Conservation (phyloP, 2,888 invertebrate genomes). For the Acronicta alni region DNA sequence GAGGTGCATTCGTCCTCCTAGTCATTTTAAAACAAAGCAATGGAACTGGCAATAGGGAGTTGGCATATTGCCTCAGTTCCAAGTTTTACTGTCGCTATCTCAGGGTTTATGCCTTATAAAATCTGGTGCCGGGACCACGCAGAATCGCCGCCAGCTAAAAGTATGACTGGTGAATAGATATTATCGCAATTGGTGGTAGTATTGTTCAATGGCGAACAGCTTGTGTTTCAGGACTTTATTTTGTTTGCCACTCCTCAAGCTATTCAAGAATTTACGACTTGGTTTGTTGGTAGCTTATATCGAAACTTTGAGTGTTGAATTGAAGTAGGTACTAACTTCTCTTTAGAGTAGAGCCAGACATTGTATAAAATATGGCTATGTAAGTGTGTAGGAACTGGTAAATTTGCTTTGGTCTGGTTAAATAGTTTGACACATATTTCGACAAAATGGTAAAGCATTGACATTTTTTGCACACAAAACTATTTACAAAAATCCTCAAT, state of each 20-base stretch:
- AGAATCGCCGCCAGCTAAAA: slow-evolving; percentile 72
- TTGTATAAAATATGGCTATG: slow-evolving; percentile 4
- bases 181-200: slow-evolving; percentile 75
- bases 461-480: slow-evolving; percentile 46
- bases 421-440: not conserved
- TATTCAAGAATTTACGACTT: slow-evolving; percentile 62
- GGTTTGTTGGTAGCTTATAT: slow-evolving; percentile 56
- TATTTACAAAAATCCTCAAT: slow-evolving; percentile 54
- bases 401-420: not conserved
- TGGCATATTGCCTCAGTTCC: slow-evolving; percentile 84
- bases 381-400: not conserved
- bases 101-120: slow-evolving; percentile 85
- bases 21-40: slow-evolving; percentile 81
- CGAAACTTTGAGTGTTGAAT: slow-evolving; percentile 52
- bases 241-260: slow-evolving; percentile 58
- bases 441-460: not conserved
- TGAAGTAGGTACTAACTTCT: slow-evolving; percentile 42
- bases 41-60: slow-evolving; percentile 76
- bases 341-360: slow-evolving; percentile 25
- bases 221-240: slow-evolving; percentile 58
- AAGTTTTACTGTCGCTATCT: slow-evolving; percentile 83
- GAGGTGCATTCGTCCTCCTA: slow-evolving; percentile 64
- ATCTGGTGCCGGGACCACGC: slow-evolving; percentile 76
- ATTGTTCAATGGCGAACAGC: slow-evolving; percentile 64
- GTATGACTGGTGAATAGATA: slow-evolving; percentile 73